A percentile compares a stretch with the other conserved stretches of the same genome.
These are phyloP conservation scores for Alloplasta piceator DNA, from an alignment of 2,888 invertebrate species.

Conservation along the genomic window DNA sequence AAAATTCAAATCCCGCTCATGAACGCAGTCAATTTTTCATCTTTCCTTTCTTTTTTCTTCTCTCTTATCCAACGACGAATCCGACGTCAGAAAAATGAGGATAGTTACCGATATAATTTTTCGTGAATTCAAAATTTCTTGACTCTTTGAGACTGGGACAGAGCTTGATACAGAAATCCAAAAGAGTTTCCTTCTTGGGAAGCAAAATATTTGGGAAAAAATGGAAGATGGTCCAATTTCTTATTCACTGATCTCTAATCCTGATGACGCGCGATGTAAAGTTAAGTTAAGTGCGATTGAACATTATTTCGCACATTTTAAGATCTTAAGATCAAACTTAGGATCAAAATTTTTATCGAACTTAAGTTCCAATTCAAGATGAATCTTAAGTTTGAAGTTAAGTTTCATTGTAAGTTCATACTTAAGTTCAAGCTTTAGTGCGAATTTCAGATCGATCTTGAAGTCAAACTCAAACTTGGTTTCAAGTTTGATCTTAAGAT, in stretches of 20 bases:
- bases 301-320: no score
- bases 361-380: no score
- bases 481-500: no score
- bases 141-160: background rate
- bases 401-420: no score
- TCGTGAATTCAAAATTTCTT: background rate
- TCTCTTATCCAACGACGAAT: constrained; percentile 1
- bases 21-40: constrained; percentile 56
- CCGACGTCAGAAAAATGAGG: background rate
- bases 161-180: background rate
- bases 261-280: no score
- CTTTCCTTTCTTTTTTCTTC: background rate
- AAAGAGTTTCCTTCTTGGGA: background rate
- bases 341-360: no score
- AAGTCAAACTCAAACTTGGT: no score
- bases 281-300: no score
- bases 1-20: constrained; percentile 46
- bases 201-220: background rate
- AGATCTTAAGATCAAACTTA: no score
- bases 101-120: background rate
- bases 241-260: background rate
- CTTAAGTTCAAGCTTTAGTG: no score
- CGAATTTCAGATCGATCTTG: no score
- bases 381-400: no score
- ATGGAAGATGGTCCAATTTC: background rate